Percentiles rank a stretch among this genome's conserved stretches.
Evolutionary conservation across 2,888 invertebrate genomes (phyloP).

Genomic region (Meliscaeva auricollis): DNA sequence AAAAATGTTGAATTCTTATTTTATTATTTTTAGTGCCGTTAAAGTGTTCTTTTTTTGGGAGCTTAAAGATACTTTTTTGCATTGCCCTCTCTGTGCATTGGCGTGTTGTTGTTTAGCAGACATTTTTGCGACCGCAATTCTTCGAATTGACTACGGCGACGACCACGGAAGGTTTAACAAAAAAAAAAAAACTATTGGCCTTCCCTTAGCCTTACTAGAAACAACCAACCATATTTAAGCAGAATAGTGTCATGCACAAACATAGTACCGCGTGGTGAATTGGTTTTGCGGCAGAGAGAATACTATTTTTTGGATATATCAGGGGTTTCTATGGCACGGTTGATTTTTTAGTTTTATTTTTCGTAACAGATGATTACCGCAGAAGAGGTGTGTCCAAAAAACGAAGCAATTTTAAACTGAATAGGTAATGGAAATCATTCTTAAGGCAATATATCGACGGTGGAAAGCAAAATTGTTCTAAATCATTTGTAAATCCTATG

Average conservation of each 20-base stretch:
- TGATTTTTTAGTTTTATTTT: constrained; percentile 6
- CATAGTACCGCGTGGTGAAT: constrained; percentile 23
- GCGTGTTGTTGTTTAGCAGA: constrained; percentile 62
- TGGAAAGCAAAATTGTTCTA: no score
- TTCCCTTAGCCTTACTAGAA: constrained; percentile 73
- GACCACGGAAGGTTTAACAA: constrained; percentile 39
- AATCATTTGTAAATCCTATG: no score
- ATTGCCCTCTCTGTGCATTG: constrained; percentile 61
- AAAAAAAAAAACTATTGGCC: constrained; percentile 46
- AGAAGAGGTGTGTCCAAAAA: constrained; percentile 52
- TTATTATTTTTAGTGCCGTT: constrained; percentile 65
- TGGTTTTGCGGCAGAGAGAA: constrained; percentile 13
- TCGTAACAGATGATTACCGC: background rate
- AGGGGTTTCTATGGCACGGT: background rate
- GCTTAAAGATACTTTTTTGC: constrained; percentile 64
- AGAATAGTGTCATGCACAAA: constrained; percentile 66
- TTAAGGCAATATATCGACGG: no score
- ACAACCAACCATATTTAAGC: constrained; percentile 50
- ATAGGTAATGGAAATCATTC: constrained; percentile 24
- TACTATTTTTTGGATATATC: constrained; percentile 32
- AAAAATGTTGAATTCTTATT: constrained; percentile 52
- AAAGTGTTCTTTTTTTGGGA: constrained; percentile 11
- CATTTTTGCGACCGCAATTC: constrained; percentile 77
- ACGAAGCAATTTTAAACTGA: background rate
- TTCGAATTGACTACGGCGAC: constrained; percentile 65